Evolutionary conservation across 2,797 vertebrate genomes (phyloP).

Genomic region (Clarias laeviceps): DNA sequence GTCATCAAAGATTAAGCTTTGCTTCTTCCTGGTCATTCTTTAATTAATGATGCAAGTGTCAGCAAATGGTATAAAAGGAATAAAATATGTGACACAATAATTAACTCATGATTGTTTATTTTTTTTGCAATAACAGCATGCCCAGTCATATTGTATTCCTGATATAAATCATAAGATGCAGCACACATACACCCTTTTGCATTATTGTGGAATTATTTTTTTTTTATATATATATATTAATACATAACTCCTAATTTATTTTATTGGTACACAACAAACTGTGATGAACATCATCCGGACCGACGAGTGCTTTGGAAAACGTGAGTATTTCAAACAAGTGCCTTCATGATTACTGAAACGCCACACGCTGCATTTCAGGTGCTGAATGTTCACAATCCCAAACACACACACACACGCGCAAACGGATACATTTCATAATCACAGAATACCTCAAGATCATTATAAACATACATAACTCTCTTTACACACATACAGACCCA

Average conservation of each 20-base stretch:
- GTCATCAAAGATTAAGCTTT: not conserved
- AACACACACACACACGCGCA: not conserved
- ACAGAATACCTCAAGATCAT: not conserved
- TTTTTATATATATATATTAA: slow-evolving; percentile 15
- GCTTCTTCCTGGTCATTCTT: not conserved
- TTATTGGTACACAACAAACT: slow-evolving; percentile 9
- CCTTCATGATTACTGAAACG: slow-evolving; percentile 22
- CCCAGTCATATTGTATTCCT: slow-evolving; percentile 26
- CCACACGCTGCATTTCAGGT: slow-evolving; percentile 14
- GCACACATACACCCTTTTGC: not conserved
- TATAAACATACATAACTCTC: not conserved
- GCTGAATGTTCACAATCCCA: slow-evolving; percentile 13
- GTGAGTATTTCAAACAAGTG: slow-evolving; percentile 32
- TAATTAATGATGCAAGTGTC: not conserved
- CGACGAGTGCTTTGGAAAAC: slow-evolving; percentile 32
- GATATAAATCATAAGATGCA: slow-evolving; percentile 11
- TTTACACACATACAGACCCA: not conserved
- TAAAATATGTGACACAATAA: not conserved
- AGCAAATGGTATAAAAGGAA: not conserved
- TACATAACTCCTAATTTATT: not conserved
- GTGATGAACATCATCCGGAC: slow-evolving; percentile 25
- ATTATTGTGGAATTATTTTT: slow-evolving; percentile 2
- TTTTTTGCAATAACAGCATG: slow-evolving; percentile 10
- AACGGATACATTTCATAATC: slow-evolving; percentile 1
- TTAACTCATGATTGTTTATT: not conserved